Evolutionary conservation across 1,140 invertebrate species (phyloP).

Genomic region (Leptinotarsa texana): DNA sequence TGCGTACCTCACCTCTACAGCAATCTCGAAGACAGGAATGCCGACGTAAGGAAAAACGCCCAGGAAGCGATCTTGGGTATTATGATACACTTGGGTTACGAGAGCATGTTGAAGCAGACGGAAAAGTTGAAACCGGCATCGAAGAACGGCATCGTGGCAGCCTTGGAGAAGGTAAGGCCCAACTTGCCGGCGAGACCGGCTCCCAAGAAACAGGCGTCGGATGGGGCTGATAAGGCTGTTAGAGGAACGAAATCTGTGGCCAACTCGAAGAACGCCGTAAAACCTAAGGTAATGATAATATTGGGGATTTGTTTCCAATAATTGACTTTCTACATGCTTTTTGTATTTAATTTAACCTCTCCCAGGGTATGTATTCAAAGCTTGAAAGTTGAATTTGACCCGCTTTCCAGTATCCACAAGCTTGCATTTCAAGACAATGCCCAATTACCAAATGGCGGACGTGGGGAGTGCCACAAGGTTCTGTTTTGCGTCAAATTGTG

Average conservation of each 20-base stretch:
- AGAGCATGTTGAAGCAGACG: conserved; percentile 75
- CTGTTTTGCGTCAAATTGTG: no score
- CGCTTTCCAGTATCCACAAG: no score
- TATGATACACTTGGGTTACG: conserved; percentile 91
- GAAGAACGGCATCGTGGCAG: conserved; percentile 75
- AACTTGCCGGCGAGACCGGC: conserved; percentile 83
- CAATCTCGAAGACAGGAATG: conserved; percentile 88
- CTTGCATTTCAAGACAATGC: no score
- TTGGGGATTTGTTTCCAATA: neutral
- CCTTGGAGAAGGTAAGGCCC: conserved; percentile 83
- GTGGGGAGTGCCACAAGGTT: no score
- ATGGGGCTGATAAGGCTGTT: conserved; percentile 58
- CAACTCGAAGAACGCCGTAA: conserved; percentile 47
- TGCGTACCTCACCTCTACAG: conserved; percentile 81
- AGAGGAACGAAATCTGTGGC: conserved; percentile 47
- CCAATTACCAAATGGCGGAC: no score
- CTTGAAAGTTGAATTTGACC: no score
- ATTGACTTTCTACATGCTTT: neutral
- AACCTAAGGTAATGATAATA: conserved; percentile 44
- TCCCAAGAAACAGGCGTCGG: conserved; percentile 61
- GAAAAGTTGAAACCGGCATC: conserved; percentile 88
- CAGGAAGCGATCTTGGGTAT: conserved; percentile 87
- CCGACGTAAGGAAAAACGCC: conserved; percentile 87
- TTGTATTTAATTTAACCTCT: no score
- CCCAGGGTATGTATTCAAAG: no score